phyloP scores from a whole-genome alignment of 2,113 vertebrate species.

The Pseudonaja textilis region DNA sequence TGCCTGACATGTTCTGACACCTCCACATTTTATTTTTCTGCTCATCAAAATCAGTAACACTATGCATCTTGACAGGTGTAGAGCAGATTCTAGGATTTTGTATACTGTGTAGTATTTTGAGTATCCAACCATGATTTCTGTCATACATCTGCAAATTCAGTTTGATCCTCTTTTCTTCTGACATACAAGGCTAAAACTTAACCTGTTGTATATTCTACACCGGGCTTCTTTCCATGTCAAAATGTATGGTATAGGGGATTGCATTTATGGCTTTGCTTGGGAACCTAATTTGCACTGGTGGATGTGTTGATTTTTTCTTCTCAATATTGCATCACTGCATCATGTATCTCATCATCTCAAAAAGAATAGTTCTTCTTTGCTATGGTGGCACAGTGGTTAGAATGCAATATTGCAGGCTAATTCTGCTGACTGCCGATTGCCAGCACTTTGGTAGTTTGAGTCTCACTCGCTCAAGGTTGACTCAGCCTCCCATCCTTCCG shows the following conservation, averaged over 20 bases:
- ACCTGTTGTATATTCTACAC: background rate
- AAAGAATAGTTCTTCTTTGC: background rate
- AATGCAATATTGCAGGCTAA: background rate
- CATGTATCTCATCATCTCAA: background rate
- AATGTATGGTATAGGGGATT: background rate
- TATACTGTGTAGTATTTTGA: background rate
- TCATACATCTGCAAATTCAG: background rate
- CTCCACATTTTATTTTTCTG: background rate
- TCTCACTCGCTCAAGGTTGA: background rate
- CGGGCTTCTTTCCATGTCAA: background rate
- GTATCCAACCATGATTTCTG: background rate
- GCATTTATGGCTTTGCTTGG: background rate
- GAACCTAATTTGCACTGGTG: background rate
- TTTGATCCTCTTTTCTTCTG: background rate
- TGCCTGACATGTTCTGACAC: background rate
- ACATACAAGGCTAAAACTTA: background rate
- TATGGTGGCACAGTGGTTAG: background rate
- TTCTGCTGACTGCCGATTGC: background rate
- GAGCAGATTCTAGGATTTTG: background rate
- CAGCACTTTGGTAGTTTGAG: background rate
- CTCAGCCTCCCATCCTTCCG: background rate
- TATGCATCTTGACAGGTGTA: background rate
- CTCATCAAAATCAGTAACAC: background rate
- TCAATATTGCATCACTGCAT: background rate
- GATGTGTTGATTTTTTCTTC: background rate